These are phyloP conservation scores for Xiphophorus couchianus DNA, from an alignment of 2,113 vertebrate genomes.

Conservation along the genomic window DNA sequence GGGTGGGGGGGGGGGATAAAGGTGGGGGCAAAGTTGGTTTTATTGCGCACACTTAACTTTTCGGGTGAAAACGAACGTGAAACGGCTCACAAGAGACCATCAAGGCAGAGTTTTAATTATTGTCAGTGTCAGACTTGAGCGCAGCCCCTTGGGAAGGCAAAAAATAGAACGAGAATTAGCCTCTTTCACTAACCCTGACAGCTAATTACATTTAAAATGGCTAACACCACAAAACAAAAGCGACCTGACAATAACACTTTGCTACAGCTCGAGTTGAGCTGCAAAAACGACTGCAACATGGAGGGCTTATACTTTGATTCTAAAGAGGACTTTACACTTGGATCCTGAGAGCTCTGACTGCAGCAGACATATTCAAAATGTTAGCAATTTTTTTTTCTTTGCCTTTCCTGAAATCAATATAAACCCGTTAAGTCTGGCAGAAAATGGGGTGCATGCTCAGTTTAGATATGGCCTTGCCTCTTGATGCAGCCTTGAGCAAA, in stretches of 20 bases:
- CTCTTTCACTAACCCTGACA: constrained; percentile 71
- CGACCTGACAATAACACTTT: constrained; percentile 60
- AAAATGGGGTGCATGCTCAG: constrained; percentile 24
- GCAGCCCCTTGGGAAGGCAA: constrained; percentile 53
- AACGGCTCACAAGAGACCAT: constrained; percentile 55
- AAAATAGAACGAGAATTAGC: constrained; percentile 70
- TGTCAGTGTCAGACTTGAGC: constrained; percentile 72
- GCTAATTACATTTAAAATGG: constrained; percentile 77
- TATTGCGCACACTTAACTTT: constrained; percentile 48
- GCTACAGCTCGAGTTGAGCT: constrained; percentile 38
- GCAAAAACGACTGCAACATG: constrained; percentile 33
- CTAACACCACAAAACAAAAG: constrained; percentile 68
- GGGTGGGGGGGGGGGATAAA: constrained; percentile 25
- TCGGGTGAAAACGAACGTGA: constrained; percentile 65
- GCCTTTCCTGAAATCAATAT: constrained; percentile 36
- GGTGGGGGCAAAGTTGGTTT: constrained; percentile 25
- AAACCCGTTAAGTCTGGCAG: constrained; percentile 42
- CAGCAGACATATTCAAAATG: constrained; percentile 35
- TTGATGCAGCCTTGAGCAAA: constrained; percentile 52
- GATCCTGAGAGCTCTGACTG: constrained; percentile 16
- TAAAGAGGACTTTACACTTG: constrained; percentile 24
- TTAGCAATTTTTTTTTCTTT: constrained; percentile 35
- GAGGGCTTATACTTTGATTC: constrained; percentile 47
- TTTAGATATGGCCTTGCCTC: constrained; percentile 41
- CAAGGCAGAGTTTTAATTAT: constrained; percentile 77